These are phyloP conservation scores for Aphodius granarius DNA, from an alignment of 2,888 invertebrate genomes.

Conservation along the genomic window DNA sequence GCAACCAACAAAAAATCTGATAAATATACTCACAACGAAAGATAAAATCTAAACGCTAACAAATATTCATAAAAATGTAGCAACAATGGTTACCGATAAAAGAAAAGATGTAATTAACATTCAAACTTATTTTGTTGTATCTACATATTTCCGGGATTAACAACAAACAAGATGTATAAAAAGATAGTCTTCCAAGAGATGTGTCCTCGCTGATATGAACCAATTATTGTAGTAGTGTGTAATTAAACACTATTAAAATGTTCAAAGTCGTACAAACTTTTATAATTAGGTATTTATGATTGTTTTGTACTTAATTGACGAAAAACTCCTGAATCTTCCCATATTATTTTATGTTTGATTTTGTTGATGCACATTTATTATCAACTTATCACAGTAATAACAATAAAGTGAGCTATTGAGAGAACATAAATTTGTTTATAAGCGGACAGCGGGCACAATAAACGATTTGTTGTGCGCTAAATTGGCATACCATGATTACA, in stretches of 20 bases:
- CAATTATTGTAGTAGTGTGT: neutral
- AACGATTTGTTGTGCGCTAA: neutral
- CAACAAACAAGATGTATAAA: neutral
- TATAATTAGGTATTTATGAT: too few relatives aligned
- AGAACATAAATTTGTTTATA: too few relatives aligned
- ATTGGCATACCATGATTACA: neutral
- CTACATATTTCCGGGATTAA: neutral
- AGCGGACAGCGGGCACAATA: too few relatives aligned
- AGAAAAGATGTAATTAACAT: neutral
- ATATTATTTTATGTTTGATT: too few relatives aligned
- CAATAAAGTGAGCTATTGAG: too few relatives aligned
- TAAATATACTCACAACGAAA: neutral
- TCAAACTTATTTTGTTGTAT: neutral
- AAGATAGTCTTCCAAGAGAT: neutral
- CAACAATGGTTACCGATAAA: neutral
- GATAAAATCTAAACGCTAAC: neutral
- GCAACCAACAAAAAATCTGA: neutral
- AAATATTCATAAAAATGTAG: neutral
- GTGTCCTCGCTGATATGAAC: neutral
- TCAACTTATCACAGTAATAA: too few relatives aligned
- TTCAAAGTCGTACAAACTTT: neutral
- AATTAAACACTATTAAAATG: neutral
- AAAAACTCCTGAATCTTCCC: too few relatives aligned
- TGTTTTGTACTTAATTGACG: too few relatives aligned
- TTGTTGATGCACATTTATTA: too few relatives aligned